phyloP scores from a whole-genome alignment of 2,797 vertebrate genomes.

The Threskiornis aethiopicus region DNA sequence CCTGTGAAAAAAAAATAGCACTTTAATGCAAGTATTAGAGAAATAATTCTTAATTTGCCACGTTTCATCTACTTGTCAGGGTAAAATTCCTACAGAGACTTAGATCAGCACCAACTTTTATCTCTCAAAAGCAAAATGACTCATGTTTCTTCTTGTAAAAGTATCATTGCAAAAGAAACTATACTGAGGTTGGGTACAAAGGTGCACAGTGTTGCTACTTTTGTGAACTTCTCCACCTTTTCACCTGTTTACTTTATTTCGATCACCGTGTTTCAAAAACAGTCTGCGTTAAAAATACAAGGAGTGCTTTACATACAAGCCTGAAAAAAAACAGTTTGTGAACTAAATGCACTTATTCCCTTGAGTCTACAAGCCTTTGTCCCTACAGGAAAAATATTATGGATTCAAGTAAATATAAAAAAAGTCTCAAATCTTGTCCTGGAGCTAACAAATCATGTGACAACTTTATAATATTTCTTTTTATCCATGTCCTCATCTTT shows the following conservation, averaged over 20 bases:
- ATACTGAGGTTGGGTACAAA: neutral
- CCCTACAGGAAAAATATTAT: neutral
- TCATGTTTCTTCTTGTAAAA: neutral
- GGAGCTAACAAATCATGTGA: neutral
- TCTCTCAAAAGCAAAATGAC: neutral
- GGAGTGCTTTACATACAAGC: neutral
- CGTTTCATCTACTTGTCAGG: neutral
- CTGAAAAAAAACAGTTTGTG: neutral
- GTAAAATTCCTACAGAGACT: neutral
- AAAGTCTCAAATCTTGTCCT: neutral
- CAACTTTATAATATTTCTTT: neutral
- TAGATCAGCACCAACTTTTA: neutral
- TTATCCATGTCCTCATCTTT: neutral
- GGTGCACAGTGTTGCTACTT: neutral
- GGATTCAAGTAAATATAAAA: neutral
- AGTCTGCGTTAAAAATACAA: neutral
- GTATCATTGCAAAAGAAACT: neutral
- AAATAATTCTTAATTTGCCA: neutral
- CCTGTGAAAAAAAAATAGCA: neutral
- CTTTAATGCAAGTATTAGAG: neutral
- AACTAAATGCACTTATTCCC: neutral
- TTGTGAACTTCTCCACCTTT: neutral
- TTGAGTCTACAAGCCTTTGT: neutral
- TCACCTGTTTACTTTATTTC: neutral
- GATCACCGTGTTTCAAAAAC: neutral